Evolutionary conservation across 2,797 vertebrate species (phyloP), one percentile per base, ranked within the genome.

Genomic region (Huso huso): DNA sequence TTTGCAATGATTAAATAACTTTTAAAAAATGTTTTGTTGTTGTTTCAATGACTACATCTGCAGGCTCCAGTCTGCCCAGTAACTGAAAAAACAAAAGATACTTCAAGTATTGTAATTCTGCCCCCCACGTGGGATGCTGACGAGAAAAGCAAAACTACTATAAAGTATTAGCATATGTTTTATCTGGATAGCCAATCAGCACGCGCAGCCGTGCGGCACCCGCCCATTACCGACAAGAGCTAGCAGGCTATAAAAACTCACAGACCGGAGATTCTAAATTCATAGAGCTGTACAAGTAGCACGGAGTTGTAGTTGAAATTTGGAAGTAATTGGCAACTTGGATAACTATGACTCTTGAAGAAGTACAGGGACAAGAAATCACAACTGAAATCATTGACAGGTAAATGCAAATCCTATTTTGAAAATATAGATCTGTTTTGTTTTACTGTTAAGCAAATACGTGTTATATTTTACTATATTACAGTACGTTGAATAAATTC

Each of bases 321-420:
- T 37, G 23, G 4, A 37, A 37, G 68, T 75, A 62, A 71, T 72
- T 82, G 84, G 84, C 88, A 85, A 85, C 77, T 5, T 18, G 13
- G 10, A 62, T 79, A 85, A 88, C 73, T 80, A 98, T 98, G 96
- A 97, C 96, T 89, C 87, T 98, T 82, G 96, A 98, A 80, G 95
- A 98, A 79, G 75, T 93, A 64, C 87, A 84, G 74, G 83, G 90
- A 84, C 93, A 94, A 78, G 93, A 95, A 10, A 79, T 82, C 18
- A 75, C 89, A 72, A 91, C 90, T 69, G 87, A 90, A 59, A 86
- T 82, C 74, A 77, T 83, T 18, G 90, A 93, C 68, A 93, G 95
- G 96, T 98, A 75, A 81, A 75, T 79, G 63, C 69, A 50, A 50
- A 9, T 62, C 51, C 23, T 37, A 37, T 4, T 37, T 37, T 37